These are phyloP conservation scores for Chitala chitala DNA, from an alignment of 2,113 vertebrate genomes.

Conservation along the genomic window DNA sequence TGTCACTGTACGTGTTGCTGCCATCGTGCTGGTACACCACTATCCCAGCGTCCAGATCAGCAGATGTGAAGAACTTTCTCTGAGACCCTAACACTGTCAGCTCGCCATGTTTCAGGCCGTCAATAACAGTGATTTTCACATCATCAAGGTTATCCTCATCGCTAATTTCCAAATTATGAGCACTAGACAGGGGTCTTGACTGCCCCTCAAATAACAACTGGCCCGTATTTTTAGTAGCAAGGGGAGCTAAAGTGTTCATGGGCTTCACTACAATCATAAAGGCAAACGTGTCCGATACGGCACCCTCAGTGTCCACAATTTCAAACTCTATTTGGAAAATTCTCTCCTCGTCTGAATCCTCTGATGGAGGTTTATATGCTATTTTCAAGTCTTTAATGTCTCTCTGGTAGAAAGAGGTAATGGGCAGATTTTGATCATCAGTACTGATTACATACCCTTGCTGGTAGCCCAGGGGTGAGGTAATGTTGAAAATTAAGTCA, in stretches of 20 bases:
- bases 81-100: conserved; percentile 52
- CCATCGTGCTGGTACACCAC: conserved; percentile 73
- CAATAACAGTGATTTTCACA: conserved; percentile 58
- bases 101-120: conserved; percentile 63
- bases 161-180: conserved; percentile 65
- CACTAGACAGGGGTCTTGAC: conserved; percentile 59
- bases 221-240: conserved; percentile 61
- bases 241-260: conserved; percentile 67
- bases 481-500: conserved; percentile 52
- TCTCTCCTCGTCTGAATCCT: conserved; percentile 55
- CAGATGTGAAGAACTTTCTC: conserved; percentile 60
- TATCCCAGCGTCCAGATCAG: conserved; percentile 57
- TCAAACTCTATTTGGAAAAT: conserved; percentile 73
- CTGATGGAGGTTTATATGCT: conserved; percentile 66
- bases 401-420: conserved; percentile 68
- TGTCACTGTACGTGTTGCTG: conserved; percentile 73
- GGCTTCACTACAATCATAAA: conserved; percentile 73
- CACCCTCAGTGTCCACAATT: conserved; percentile 62
- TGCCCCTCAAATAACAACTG: conserved; percentile 75
- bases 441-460: conserved; percentile 65
- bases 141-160: conserved; percentile 68
- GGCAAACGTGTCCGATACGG: conserved; percentile 68
- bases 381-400: conserved; percentile 68
- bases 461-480: conserved; percentile 25
- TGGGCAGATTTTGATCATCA: conserved; percentile 59